Base-by-base conservation (phyloP, 2,113 vertebrate species). In the Pachycephala philippinensis region DNA sequence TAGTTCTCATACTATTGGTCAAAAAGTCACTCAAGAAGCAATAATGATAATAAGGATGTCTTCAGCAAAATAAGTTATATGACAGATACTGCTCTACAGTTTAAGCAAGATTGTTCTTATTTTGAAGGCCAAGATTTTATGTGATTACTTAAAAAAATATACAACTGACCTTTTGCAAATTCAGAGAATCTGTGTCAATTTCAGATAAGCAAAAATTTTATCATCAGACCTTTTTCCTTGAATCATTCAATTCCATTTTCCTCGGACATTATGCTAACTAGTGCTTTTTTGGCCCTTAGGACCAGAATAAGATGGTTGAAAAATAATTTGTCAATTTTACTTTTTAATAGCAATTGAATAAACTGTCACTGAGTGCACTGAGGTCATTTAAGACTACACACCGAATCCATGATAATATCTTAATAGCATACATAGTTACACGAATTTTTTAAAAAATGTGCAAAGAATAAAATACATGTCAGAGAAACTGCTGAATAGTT, bases 191-290 rank as follows among this genome's bases (percentile, higher is more conserved):
- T 63, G 31, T 2, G 3, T 39, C 1, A 1, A 5, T 47, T 61
- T 86, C 39, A 79, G n/a, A 72, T 26, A 57, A 28, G 4, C 2
- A 72, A 88, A 65, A 23, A 39, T 37, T 27, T 74, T 10, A 50
- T 45, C 10, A 49, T 37, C 21, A 35, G 14, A 19, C 8, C 0
- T 60, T 39, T 66, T 87, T 88, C 11, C 10, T 84, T 59, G 11
- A 81, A 74, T 50, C 10, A 35, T 4, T 3, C 13, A 33, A 33
- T 39, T 78, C 3, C 40, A 52, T 71, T 83, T 50, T 30, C 9
- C 7, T 39, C 4, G 4, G 35, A 6, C 0, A 0, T 30, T 27
- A 53, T 27, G 7, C 3, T 76, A 92, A 83, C 26, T 22, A 50
- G 3, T 7, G 4, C 0, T 18, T 49, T 49, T 78, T 79, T 59